Percentiles rank a stretch among this genome's conserved stretches.
Conservation (phyloP, 2,888 invertebrate genomes). For the Pasiphila rectangulata region DNA sequence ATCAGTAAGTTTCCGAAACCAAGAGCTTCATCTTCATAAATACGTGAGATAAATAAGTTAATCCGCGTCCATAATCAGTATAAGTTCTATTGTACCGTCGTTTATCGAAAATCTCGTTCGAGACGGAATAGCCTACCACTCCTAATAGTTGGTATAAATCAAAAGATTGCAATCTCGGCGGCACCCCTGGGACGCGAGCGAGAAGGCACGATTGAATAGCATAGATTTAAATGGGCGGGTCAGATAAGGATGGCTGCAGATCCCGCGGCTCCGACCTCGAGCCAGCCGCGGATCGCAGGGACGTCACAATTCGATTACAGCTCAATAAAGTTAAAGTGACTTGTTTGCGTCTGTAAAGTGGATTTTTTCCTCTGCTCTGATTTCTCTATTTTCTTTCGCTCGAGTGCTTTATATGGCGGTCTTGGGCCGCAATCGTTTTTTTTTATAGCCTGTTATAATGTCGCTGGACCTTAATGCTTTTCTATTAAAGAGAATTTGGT, state of each 20-base stretch:
- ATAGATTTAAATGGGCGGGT: conserved; percentile 80
- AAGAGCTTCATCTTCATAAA: conserved; percentile 31
- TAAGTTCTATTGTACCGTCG: conserved; percentile 67
- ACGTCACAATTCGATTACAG: conserved; percentile 81
- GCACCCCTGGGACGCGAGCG: conserved; percentile 80
- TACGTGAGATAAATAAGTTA: conserved; percentile 49
- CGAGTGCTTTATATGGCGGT: conserved; percentile 42
- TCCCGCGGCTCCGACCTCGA: conserved; percentile 62
- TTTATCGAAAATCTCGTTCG: conserved; percentile 72
- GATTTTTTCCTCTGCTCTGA: conserved; percentile 74
- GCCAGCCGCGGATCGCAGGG: conserved; percentile 63
- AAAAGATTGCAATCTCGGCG: conserved; percentile 80
- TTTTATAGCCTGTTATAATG: conserved; percentile 28
- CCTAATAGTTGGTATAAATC: conserved; percentile 82
- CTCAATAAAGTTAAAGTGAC: conserved; percentile 81
- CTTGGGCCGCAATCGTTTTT: conserved; percentile 26
- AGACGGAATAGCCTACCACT: conserved; percentile 76
- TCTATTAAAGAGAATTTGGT: conserved; percentile 17
- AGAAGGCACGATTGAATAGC: conserved; percentile 80
- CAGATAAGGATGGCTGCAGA: conserved; percentile 78
- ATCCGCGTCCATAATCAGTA: conserved; percentile 74
- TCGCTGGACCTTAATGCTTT: conserved; percentile 22
- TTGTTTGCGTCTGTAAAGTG: conserved; percentile 80
- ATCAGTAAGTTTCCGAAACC: conserved; percentile 20
- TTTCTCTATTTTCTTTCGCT: conserved; percentile 62